Evolutionary conservation across 2,888 invertebrate species (phyloP), one percentile per base, ranked within the genome.

Genomic region (Cancer borealis): DNA sequence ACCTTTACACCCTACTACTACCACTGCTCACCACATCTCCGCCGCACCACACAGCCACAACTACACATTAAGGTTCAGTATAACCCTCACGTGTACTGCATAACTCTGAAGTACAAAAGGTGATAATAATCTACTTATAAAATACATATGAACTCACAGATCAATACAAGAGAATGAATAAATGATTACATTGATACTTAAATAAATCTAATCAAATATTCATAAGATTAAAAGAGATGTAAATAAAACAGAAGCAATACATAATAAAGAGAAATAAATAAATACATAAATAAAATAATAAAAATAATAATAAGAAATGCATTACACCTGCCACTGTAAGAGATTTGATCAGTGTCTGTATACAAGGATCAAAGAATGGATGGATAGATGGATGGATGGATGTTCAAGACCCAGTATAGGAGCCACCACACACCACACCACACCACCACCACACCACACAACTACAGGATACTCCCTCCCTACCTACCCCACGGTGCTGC

Each of bases 381-480:
- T 73, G 26, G 26, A 73, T 73, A n/a, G 73, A 73, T 73, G 8
- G 73, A 73, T 73, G 73, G 73, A 73, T 73, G 73, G 73, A 73
- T 3, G 73, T 73, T 26, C n/a, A 73, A 26, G 73, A 26, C 73
- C 66, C 73, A 73, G 73, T 73, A 8, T 26, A 73, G n/a, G 73
- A 26, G 10, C 1, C 26, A 8, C 73, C 73, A 12, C 54, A 12
- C 54, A 54, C 54, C 66, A n/a, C 66, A 73, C n/a, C 21, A 17
- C n/a, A 26, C n/a, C 3, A 73, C 66, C 3, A n/a, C 3, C 3
- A 0, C 21, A 6, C n/a, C n/a, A n/a, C 8, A 54, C n/a, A 73
- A n/a, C n/a, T n/a, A 73, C n/a, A 73, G n/a, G n/a, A n/a, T 3
- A 12, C 39, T 39, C 39, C 39, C 39, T 39, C 39, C 39, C 39